Evolutionary conservation across 2,888 invertebrate species (phyloP).

Genomic region (Helleia helle): DNA sequence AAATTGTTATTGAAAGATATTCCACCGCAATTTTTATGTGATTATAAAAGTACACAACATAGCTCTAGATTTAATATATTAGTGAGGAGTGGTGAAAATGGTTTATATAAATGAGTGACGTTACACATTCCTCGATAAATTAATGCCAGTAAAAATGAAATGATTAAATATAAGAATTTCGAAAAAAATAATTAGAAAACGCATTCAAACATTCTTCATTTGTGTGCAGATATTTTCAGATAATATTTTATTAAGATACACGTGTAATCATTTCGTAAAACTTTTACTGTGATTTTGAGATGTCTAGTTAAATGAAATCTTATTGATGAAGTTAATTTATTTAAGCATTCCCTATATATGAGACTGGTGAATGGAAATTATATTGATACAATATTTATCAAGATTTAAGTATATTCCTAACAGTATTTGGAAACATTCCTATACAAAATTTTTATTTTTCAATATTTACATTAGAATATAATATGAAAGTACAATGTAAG

Average conservation of each 20-base stretch:
- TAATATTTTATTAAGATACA: neutral
- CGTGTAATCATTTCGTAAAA: conserved; percentile 4
- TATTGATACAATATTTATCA: conserved; percentile 21
- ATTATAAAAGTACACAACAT: conserved; percentile 28
- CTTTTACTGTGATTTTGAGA: conserved; percentile 22
- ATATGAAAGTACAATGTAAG: conserved; percentile 35
- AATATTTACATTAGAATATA: conserved; percentile 18
- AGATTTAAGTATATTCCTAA: conserved; percentile 17
- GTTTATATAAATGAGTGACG: neutral
- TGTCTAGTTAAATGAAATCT: conserved; percentile 12
- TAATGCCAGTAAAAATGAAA: neutral
- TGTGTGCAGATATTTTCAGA: neutral
- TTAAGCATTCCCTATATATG: conserved; percentile 19
- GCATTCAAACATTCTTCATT: neutral
- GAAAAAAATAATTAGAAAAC: neutral
- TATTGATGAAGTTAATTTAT: conserved; percentile 13
- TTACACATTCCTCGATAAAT: neutral
- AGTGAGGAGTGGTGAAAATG: conserved; percentile 7
- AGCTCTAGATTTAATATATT: conserved; percentile 34
- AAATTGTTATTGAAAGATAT: conserved; percentile 19
- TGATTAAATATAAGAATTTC: too few relatives aligned
- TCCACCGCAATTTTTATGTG: conserved; percentile 24
- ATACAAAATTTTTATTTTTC: conserved; percentile 16
- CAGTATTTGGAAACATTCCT: conserved; percentile 49
- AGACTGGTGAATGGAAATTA: conserved; percentile 22